Base-by-base conservation (phyloP, 2,888 invertebrate species). In the Caenorhabditis panamensis region DNA sequence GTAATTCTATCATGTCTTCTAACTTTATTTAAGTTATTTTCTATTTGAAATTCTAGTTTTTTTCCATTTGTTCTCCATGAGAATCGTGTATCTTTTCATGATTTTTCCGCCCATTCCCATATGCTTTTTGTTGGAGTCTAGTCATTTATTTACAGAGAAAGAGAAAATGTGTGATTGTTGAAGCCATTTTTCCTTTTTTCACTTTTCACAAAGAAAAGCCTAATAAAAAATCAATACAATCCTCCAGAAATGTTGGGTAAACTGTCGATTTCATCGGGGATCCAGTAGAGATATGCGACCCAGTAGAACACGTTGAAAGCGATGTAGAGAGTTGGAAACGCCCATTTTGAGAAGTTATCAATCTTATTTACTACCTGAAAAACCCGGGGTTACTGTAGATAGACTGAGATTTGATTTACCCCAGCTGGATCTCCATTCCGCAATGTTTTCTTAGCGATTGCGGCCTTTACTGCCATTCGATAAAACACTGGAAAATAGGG, bases 231-330 rank as follows among this genome's bases (percentile, higher is more conserved):
- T 73, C 41, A 73, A 37, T 73, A 73, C 36, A 73, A 51, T 41
- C 69, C 66, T 4, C 72, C 79, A 9, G 66, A 18, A 53, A 75
- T 79, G 47, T 78, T 67, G 4, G 75, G 76, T 18, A 84, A 37
- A 49, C 82, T 81, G 64, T 89, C 84, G 51, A 88, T 87, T 69
- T 89, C 89, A 63, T 89, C 89, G 18, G 87, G 88, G 44, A 89
- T 88, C 84, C 83, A 86, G 53, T 88, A 87, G 73, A 95, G 92
- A 90, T 94, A 95, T 8, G 94, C 94, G 86, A 93, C 94, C 95
- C 95, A 95, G 91, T 95, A 95, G 91, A 95, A 94, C n/a, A 94
- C 91, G 91, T 95, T 95, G 88, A 95, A 95, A 16, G 94, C 92
- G 1, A 95, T 91, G 91, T 95, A 95, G 56, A 94, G 93, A 62